These are phyloP conservation scores for Eupeodes latifasciatus DNA, from an alignment of 2,888 invertebrate species.

Conservation along the genomic window DNA sequence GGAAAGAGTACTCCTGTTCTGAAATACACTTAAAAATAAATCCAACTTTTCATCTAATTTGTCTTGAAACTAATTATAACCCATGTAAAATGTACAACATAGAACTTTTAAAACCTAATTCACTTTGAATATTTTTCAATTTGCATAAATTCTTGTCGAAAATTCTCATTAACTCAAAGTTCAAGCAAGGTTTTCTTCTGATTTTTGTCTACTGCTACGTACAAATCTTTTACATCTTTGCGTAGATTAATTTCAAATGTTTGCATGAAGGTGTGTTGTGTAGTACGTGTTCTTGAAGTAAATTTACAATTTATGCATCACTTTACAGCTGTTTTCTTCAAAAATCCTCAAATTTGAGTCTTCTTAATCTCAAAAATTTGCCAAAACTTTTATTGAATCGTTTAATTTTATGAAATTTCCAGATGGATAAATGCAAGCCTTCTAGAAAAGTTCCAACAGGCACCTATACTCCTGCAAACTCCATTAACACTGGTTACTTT, in stretches of 20 bases:
- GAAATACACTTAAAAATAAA: too few species aligned
- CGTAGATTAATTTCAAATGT: constrained; percentile 13
- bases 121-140: neutral
- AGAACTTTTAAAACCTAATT: neutral
- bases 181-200: neutral
- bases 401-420: constrained; percentile 28
- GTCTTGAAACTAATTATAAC: too few species aligned
- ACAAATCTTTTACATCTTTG: constrained; percentile 1
- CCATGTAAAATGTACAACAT: too few species aligned
- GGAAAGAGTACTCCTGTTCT: too few species aligned
- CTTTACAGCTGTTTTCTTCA: neutral
- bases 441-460: neutral
- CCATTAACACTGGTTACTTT: constrained; percentile 25
- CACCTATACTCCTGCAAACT: neutral
- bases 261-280: too few species aligned
- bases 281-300: neutral
- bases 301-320: constrained; percentile 17
- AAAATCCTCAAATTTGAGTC: constrained; percentile 5
- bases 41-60: too few species aligned
- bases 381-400: constrained; percentile 15
- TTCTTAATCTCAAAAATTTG: constrained; percentile 16
- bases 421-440: constrained; percentile 7
- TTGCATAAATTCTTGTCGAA: neutral
- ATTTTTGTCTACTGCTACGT: neutral
- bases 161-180: neutral